Evolutionary conservation across 2,113 vertebrate genomes (phyloP).

Genomic region (Mormoops blainvillei): DNA sequence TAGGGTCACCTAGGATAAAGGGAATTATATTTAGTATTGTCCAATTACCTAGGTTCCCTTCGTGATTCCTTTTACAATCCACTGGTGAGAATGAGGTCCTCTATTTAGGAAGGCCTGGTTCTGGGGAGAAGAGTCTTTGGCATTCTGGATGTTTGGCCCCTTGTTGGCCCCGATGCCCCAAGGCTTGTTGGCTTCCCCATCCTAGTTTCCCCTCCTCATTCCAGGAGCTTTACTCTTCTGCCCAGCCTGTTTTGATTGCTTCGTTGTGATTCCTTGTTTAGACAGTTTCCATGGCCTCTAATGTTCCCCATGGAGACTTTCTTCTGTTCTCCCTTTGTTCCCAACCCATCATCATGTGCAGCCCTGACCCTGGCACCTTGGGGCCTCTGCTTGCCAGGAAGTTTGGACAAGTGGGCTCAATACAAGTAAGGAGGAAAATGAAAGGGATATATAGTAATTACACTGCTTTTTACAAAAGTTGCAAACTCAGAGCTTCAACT

Average conservation of each 20-base stretch:
- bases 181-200: fast-evolving
- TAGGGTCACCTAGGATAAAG: not conserved
- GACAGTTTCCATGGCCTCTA: not conserved
- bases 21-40: not conserved
- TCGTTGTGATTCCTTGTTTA: not conserved
- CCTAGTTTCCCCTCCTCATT: not conserved
- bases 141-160: not conserved
- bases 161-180: fast-evolving
- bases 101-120: not conserved
- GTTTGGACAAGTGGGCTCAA: not conserved
- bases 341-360: not conserved
- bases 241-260: not conserved
- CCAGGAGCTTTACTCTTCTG: not conserved
- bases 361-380: fast-evolving
- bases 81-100: not conserved
- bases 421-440: not conserved
- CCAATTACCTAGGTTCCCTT: not conserved
- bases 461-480: not conserved
- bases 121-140: too few species aligned
- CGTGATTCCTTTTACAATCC: not conserved
- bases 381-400: not conserved
- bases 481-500: not conserved
- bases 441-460: not conserved
- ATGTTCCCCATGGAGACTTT: not conserved
- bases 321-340: not conserved